Percentiles rank a stretch among this genome's conserved stretches.
Conservation (phyloP, 2,113 vertebrate species). For the Osmerus eperlanus region DNA sequence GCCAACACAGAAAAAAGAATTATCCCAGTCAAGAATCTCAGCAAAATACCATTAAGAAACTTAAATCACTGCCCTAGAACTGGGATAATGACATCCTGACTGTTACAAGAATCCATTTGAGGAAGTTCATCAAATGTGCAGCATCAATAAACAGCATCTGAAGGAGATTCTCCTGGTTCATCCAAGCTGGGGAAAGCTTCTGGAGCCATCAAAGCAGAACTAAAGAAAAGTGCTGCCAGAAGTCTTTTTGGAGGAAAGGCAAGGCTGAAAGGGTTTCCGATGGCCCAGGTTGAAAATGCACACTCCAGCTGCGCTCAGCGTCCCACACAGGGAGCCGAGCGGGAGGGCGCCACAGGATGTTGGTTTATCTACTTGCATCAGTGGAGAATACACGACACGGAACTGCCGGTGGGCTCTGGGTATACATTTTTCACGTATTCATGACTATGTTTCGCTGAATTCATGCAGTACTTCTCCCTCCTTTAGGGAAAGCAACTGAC, state of each 20-base stretch:
- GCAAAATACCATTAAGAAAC: too few relatives aligned
- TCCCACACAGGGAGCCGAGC: slow-evolving; percentile 27
- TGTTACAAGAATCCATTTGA: background rate
- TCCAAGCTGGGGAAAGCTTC: background rate
- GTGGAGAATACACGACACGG: slow-evolving; percentile 36
- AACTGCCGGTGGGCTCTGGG: slow-evolving; percentile 40
- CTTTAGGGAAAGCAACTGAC: slow-evolving; percentile 27
- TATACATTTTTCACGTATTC: slow-evolving; percentile 43
- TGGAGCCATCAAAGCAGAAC: background rate
- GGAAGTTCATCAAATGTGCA: background rate
- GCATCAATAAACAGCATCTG: background rate
- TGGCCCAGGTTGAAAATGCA: slow-evolving; percentile 23
- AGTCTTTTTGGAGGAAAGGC: slow-evolving; percentile 18
- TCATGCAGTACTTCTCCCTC: slow-evolving; percentile 20
- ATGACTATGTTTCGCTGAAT: slow-evolving; percentile 13
- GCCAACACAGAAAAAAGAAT: too few relatives aligned
- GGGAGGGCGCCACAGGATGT: slow-evolving; percentile 36
- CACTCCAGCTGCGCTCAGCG: slow-evolving; percentile 18
- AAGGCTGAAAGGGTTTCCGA: slow-evolving; percentile 13
- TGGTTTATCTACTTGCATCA: slow-evolving; percentile 39
- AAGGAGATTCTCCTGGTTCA: background rate
- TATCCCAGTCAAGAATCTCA: too few relatives aligned
- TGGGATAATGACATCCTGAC: background rate
- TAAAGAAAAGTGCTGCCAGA: slow-evolving; percentile 17
- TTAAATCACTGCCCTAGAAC: background rate